Percentiles rank a stretch among this genome's conserved stretches.
Evolutionary conservation across 2,797 vertebrate species (phyloP).

Genomic region (Propithecus perrieri): DNA sequence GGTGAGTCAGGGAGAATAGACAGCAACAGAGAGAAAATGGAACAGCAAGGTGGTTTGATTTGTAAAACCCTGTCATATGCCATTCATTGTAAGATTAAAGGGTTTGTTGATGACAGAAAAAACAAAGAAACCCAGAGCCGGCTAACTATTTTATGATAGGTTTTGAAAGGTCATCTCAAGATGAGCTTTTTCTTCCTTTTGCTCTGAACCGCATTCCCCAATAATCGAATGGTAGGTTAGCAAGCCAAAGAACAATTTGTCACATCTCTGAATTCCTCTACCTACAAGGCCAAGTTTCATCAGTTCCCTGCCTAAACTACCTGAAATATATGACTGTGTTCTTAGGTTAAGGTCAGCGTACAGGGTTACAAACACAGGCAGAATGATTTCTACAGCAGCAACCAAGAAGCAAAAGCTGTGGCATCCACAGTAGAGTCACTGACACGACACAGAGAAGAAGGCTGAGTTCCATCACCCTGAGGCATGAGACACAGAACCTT

Average conservation of each 20-base stretch:
- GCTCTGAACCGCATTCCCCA: slow-evolving; percentile 29
- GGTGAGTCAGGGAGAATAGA: neutral
- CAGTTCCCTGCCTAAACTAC: neutral
- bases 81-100: neutral
- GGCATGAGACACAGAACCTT: neutral
- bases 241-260: slow-evolving; percentile 50
- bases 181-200: slow-evolving; percentile 36
- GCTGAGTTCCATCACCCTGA: no score
- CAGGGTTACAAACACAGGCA: neutral
- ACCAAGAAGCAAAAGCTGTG: neutral
- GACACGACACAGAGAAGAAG: neutral
- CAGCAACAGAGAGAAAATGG: neutral
- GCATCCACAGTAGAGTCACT: neutral
- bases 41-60: neutral
- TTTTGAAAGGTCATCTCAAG: slow-evolving; percentile 42
- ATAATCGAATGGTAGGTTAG: neutral
- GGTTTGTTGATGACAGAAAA: neutral
- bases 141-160: slow-evolving; percentile 7
- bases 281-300: slow-evolving; percentile 57
- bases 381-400: neutral
- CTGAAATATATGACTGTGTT: slow-evolving; percentile 48
- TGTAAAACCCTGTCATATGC: neutral
- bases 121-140: neutral
- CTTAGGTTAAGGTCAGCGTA: slow-evolving; percentile 20
- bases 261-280: slow-evolving; percentile 36